A percentile compares a stretch with the other conserved stretches of the same genome.
Evolutionary conservation across 2,888 invertebrate genomes (phyloP).

Genomic region (Melipona bicolor): DNA sequence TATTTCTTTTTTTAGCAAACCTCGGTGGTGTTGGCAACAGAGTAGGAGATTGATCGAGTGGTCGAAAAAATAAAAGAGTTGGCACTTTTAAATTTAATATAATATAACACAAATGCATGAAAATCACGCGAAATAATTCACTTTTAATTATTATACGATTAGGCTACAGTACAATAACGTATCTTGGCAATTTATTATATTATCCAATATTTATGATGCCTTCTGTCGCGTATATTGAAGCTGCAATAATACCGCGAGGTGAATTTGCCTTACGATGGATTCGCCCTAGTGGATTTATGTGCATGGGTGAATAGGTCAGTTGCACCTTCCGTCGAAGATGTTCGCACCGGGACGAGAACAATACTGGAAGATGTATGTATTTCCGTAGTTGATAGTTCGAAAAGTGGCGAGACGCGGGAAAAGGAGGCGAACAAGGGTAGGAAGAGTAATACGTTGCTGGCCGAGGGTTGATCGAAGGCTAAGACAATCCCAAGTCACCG

Average conservation of each 20-base stretch:
- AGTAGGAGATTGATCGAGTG: too few relatives aligned
- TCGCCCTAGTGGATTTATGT: slow-evolving; percentile 38
- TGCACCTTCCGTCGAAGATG: slow-evolving; percentile 15
- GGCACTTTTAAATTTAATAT: too few relatives aligned
- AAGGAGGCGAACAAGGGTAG: not conserved
- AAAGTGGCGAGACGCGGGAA: slow-evolving; percentile 10
- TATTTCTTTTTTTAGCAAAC: too few relatives aligned
- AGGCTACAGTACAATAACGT: too few relatives aligned
- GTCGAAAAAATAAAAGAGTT: too few relatives aligned
- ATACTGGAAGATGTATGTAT: slow-evolving; percentile 54
- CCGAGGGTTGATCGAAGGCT: slow-evolving; percentile 33
- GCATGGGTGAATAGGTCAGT: slow-evolving; percentile 29
- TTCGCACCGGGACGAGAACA: not conserved
- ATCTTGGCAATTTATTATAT: too few relatives aligned
- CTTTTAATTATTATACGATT: too few relatives aligned
- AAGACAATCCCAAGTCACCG: slow-evolving; percentile 51
- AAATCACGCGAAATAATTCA: too few relatives aligned
- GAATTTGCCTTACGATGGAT: slow-evolving; percentile 1
- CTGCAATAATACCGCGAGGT: slow-evolving; percentile 2
- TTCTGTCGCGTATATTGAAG: not conserved
- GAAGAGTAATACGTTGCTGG: slow-evolving; percentile 34
- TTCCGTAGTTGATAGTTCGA: slow-evolving; percentile 21
- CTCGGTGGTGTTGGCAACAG: too few relatives aligned
- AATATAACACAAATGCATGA: too few relatives aligned
- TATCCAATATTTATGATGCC: too few relatives aligned